phyloP scores from a whole-genome alignment of 2,888 invertebrate genomes.

The Digitonthophagus gazella region DNA sequence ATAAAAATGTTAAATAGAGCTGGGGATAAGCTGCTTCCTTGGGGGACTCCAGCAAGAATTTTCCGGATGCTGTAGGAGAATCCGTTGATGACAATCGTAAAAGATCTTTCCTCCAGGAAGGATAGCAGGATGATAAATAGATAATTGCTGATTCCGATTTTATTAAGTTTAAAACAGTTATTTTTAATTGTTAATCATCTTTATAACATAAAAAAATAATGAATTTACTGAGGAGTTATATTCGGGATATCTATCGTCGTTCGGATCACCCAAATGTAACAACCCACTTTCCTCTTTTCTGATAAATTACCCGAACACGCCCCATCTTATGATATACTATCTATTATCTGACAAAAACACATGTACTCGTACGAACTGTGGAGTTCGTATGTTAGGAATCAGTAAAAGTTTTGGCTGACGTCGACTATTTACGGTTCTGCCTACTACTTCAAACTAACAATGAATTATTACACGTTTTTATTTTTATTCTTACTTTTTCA shows the following conservation, averaged over 20 bases:
- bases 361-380: conserved; percentile 43
- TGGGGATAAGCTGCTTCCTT: no score
- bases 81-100: no score
- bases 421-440: conserved; percentile 25
- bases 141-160: no score
- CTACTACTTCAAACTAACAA: conserved; percentile 4
- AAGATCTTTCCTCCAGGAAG: no score
- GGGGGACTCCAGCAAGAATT: no score
- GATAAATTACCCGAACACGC: conserved; percentile 46
- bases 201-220: background rate
- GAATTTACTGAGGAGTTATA: background rate
- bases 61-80: no score
- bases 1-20: no score
- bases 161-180: no score
- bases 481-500: conserved; percentile 16
- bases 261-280: background rate
- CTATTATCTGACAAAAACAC: conserved; percentile 53
- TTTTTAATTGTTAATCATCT: no score
- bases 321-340: conserved; percentile 48
- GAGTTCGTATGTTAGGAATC: conserved; percentile 43
- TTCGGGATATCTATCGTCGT: background rate
- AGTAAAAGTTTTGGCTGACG: conserved; percentile 34
- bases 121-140: no score
- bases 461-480: conserved; percentile 17
- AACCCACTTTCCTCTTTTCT: conserved; percentile 39